Conservation (phyloP, 2,888 invertebrate species). For the Nomada ruficornis region DNA sequence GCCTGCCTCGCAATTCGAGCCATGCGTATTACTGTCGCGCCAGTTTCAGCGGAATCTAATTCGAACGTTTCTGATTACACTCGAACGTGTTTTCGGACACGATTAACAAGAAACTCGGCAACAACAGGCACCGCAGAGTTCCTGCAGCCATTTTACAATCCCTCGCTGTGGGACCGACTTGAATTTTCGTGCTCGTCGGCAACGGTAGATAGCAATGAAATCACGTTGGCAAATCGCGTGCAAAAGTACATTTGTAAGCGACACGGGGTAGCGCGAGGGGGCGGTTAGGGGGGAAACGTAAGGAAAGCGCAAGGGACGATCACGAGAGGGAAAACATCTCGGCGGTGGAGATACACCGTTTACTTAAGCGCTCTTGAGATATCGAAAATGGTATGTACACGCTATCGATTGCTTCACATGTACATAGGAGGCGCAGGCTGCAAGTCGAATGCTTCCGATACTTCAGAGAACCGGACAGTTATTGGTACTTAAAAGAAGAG, state of each 20-base stretch:
- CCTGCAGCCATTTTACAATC: slow-evolving; percentile 4
- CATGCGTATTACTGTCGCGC: neutral
- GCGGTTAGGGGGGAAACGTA: neutral
- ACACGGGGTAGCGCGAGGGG: neutral
- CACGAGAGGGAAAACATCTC: slow-evolving; percentile 22
- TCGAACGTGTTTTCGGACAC: slow-evolving; percentile 1
- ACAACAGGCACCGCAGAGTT: neutral
- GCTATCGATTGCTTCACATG: slow-evolving; percentile 50
- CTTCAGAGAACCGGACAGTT: slow-evolving; percentile 70
- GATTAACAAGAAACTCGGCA: slow-evolving; percentile 13
- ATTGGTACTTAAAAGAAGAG: slow-evolving; percentile 73
- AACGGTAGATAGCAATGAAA: slow-evolving; percentile 29
- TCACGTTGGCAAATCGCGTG: slow-evolving; percentile 45
- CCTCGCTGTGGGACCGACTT: neutral
- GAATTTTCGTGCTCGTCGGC: slow-evolving; percentile 3
- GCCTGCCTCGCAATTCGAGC: neutral
- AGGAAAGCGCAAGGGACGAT: slow-evolving; percentile 8
- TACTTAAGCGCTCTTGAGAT: slow-evolving; percentile 66
- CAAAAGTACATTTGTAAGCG: slow-evolving; percentile 23
- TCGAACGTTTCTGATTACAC: slow-evolving; percentile 14
- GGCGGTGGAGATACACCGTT: slow-evolving; percentile 60
- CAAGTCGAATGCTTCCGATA: slow-evolving; percentile 63
- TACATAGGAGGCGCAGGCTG: slow-evolving; percentile 2
- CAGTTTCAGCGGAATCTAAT: slow-evolving; percentile 2
- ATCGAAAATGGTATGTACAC: slow-evolving; percentile 62